Conservation (phyloP, 2,888 invertebrate species). For the Nudaria mundana region DNA sequence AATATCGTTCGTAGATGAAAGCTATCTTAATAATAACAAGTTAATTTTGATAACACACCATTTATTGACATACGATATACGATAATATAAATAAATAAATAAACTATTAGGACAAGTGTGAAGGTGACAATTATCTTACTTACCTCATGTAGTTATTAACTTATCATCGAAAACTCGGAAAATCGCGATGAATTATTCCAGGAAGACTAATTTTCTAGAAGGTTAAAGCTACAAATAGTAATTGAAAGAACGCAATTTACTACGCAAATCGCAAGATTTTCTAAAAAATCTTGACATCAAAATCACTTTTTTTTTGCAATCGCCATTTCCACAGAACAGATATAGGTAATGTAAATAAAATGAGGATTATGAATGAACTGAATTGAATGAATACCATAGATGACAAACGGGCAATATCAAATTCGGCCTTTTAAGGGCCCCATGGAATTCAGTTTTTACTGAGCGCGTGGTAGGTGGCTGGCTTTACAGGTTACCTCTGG, state of each 20-base stretch:
- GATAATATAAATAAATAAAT: slow-evolving; percentile 31
- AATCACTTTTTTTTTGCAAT: slow-evolving; percentile 29
- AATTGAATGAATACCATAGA: too few species aligned
- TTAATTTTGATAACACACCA: slow-evolving; percentile 20
- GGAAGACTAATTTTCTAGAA: slow-evolving; percentile 6
- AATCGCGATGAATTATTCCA: slow-evolving; percentile 17
- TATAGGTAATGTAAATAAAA: too few species aligned
- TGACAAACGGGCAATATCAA: too few species aligned
- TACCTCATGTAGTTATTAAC: slow-evolving; percentile 44
- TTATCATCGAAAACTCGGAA: slow-evolving; percentile 41
- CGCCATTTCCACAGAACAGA: slow-evolving; percentile 34
- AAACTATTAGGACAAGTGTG: slow-evolving; percentile 47
- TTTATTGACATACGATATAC: slow-evolving; percentile 32
- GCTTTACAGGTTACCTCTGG: too few species aligned
- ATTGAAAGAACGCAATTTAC: slow-evolving; percentile 28
- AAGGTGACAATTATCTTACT: slow-evolving; percentile 53
- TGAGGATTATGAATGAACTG: too few species aligned
- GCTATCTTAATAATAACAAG: slow-evolving; percentile 7
- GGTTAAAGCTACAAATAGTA: neutral
- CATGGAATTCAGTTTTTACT: too few species aligned
- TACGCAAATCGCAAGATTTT: slow-evolving; percentile 34
- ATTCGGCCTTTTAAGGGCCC: too few species aligned
- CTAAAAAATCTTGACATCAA: slow-evolving; percentile 31
- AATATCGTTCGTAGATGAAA: slow-evolving; percentile 4
- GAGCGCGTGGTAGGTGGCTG: too few species aligned